These are phyloP conservation scores for Xenopus laevis DNA, from an alignment of 2,113 vertebrate species.

Conservation along the genomic window DNA sequence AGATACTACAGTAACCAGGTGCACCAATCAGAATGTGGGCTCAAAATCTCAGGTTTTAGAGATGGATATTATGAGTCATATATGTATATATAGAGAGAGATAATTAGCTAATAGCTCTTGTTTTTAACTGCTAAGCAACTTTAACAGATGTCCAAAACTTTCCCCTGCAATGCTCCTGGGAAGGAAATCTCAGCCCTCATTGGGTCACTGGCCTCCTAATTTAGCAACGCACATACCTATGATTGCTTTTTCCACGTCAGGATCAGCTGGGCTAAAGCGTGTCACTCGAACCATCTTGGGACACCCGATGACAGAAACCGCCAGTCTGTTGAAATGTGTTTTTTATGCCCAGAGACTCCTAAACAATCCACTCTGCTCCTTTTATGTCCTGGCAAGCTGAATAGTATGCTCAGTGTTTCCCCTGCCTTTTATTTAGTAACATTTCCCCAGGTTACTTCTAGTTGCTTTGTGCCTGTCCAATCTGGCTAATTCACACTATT, in stretches of 20 bases:
- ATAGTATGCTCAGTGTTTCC: conserved; percentile 5
- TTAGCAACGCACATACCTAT: conserved; percentile 48
- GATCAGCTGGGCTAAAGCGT: conserved; percentile 53
- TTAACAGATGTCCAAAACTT: not conserved
- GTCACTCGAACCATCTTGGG: conserved; percentile 48
- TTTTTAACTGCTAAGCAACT: too few relatives aligned
- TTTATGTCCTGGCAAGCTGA: not conserved
- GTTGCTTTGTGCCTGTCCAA: conserved; percentile 48
- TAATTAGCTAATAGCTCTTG: too few relatives aligned
- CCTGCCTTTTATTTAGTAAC: conserved; percentile 17
- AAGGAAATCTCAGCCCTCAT: not conserved
- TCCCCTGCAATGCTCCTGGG: not conserved
- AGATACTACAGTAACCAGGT: too few relatives aligned
- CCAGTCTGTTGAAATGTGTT: not conserved
- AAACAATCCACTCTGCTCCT: not conserved
- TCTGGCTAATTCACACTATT: conserved; percentile 51
- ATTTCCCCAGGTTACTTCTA: conserved; percentile 43
- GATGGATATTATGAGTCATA: too few relatives aligned
- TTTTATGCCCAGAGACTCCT: not conserved
- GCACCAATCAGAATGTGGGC: too few relatives aligned
- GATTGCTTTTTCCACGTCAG: conserved; percentile 47
- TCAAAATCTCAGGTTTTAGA: too few relatives aligned
- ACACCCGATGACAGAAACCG: conserved; percentile 4
- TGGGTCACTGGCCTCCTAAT: conserved; percentile 1
- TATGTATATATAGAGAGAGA: too few relatives aligned